phyloP scores from a whole-genome alignment of 2,797 vertebrate species.

The Pantherophis vulpinus region DNA sequence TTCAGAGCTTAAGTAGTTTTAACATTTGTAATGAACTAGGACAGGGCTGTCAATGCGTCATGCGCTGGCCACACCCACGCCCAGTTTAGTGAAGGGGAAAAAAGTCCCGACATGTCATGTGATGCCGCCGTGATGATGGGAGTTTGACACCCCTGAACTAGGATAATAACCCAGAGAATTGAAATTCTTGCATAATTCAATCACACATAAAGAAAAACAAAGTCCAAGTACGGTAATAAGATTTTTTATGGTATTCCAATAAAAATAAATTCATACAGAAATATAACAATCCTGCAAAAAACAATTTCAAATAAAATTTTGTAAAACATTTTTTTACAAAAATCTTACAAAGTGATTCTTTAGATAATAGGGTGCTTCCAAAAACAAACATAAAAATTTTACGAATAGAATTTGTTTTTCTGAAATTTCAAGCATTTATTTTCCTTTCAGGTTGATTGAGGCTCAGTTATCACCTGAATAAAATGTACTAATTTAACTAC shows the following conservation, averaged over 20 bases:
- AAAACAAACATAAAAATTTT: constrained; percentile 77
- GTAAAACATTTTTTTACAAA: constrained; percentile 99
- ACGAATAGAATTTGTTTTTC: constrained; percentile 85
- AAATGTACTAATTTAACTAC: constrained; percentile 76
- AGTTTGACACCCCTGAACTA: too few relatives aligned
- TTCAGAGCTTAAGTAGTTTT: too few relatives aligned
- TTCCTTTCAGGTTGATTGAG: constrained; percentile 90
- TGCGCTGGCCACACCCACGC: too few relatives aligned
- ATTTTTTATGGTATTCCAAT: constrained; percentile 99
- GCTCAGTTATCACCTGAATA: constrained; percentile 94
- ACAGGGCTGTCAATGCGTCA: too few relatives aligned
- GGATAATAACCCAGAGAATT: background rate
- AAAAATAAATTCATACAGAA: constrained; percentile 99
- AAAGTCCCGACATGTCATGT: too few relatives aligned
- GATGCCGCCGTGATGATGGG: too few relatives aligned
- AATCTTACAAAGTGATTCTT: constrained; percentile 99
- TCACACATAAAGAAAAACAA: constrained; percentile 60
- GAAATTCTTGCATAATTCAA: background rate
- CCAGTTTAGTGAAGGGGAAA: too few relatives aligned
- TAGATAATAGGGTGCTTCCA: constrained; percentile 95
- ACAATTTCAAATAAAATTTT: constrained; percentile 99
- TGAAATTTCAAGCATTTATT: constrained; percentile 86
- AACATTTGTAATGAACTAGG: too few relatives aligned
- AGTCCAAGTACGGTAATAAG: constrained; percentile 89
- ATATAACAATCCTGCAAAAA: constrained; percentile 99